Conservation (phyloP, 2,113 vertebrate species). For the Chloroceryle aenea region DNA sequence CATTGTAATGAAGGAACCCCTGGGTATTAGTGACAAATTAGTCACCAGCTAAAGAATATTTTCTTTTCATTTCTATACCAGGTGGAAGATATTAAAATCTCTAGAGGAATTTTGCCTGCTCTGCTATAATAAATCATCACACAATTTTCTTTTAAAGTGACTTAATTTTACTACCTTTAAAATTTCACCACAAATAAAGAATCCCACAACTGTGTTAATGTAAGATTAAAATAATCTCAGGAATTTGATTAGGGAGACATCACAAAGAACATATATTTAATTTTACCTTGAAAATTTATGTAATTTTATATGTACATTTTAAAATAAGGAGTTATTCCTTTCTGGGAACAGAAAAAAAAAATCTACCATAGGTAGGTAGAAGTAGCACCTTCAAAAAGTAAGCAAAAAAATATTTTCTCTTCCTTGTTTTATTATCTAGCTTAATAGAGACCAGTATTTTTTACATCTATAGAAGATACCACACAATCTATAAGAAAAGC, state of each 20-base stretch:
- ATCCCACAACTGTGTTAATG: neutral
- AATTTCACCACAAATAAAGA: constrained; percentile 57
- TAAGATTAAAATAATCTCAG: neutral
- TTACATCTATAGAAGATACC: neutral
- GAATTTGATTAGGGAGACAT: neutral
- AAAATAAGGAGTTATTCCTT: neutral
- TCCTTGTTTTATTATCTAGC: neutral
- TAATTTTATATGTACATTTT: neutral
- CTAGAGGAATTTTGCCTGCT: constrained; percentile 15
- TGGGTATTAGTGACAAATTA: constrained; percentile 70
- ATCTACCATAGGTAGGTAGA: neutral
- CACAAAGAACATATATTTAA: neutral
- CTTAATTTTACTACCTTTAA: constrained; percentile 65
- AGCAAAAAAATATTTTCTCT: neutral
- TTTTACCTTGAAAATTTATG: neutral
- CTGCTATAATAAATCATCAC: constrained; percentile 64
- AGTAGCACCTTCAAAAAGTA: neutral
- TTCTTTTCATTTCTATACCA: constrained; percentile 45
- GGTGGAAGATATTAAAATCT: constrained; percentile 65
- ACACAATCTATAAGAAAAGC: neutral
- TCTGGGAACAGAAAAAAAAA: neutral
- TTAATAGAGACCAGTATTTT: neutral
- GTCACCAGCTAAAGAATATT: constrained; percentile 20
- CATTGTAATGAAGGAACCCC: constrained; percentile 50
- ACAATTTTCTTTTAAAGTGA: constrained; percentile 41